These are phyloP conservation scores for Ditylenchus dipsaci DNA, from an alignment of 1,140 invertebrate genomes.

Conservation along the genomic window DNA sequence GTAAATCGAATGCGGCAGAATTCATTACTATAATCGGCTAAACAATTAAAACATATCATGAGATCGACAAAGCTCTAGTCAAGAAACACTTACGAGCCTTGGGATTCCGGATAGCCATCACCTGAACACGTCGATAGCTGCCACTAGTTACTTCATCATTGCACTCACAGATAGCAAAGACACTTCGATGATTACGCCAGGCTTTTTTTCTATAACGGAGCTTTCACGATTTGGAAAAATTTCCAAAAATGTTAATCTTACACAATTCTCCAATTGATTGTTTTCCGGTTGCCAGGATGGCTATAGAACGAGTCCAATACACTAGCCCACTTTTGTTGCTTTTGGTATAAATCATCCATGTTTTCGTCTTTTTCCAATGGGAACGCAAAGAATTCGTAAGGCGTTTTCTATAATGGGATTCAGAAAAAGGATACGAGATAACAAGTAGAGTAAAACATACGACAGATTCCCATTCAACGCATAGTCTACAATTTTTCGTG, in stretches of 20 bases:
- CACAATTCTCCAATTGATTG: slow-evolving; percentile 4
- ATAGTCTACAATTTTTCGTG: neutral
- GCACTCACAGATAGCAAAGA: slow-evolving; percentile 23
- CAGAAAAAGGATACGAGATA: too few species aligned
- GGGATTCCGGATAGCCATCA: neutral
- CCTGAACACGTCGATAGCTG: slow-evolving; percentile 8
- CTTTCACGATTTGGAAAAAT: neutral
- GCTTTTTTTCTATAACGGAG: neutral
- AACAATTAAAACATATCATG: too few species aligned
- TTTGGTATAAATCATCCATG: slow-evolving; percentile 15
- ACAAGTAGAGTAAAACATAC: neutral
- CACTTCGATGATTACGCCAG: neutral
- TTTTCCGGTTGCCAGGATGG: slow-evolving; percentile 11
- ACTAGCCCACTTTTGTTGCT: slow-evolving; percentile 5
- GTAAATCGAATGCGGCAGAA: slow-evolving; percentile 28
- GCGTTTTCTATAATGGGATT: slow-evolving; percentile 29
- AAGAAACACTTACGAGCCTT: neutral
- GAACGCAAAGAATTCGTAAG: slow-evolving; percentile 25
- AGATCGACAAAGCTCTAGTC: too few species aligned
- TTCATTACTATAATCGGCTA: slow-evolving; percentile 12
- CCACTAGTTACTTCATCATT: slow-evolving; percentile 11
- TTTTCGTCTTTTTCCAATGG: neutral
- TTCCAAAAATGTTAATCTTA: neutral
- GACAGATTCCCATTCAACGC: neutral
- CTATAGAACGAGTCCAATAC: slow-evolving; percentile 18